Percentiles rank a stretch among this genome's conserved stretches.
Evolutionary conservation across 2,888 invertebrate species (phyloP).

Genomic region (Torymus auratus): DNA sequence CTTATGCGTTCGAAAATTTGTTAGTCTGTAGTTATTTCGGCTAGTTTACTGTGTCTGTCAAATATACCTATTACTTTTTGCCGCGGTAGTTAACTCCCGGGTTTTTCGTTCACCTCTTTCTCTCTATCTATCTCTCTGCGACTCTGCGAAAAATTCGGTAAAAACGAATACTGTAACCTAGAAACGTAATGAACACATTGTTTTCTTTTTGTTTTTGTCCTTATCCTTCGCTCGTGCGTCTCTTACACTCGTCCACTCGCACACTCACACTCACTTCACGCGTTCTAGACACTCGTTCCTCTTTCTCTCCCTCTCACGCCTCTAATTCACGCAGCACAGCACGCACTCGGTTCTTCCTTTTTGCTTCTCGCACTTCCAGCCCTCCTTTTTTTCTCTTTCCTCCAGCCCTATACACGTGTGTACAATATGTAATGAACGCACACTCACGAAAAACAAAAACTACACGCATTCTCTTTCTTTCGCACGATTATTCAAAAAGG

Average conservation of each 20-base stretch:
- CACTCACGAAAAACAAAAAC: conserved; percentile 60
- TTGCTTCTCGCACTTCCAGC: conserved; percentile 7
- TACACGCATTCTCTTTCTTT: conserved; percentile 57
- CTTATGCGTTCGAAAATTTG: neutral
- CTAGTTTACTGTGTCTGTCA: conserved; percentile 34
- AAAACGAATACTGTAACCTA: conserved; percentile 73
- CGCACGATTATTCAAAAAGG: conserved; percentile 47
- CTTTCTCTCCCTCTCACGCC: conserved; percentile 40
- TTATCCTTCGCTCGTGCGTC: conserved; percentile 38
- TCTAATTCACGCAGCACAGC: conserved; percentile 20
- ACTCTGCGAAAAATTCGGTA: conserved; percentile 61
- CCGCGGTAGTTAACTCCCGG: conserved; percentile 46
- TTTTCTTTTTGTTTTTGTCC: conserved; percentile 61
- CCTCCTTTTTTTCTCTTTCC: conserved; percentile 6
- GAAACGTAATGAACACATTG: conserved; percentile 73
- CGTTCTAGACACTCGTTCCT: neutral
- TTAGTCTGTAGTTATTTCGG: conserved; percentile 31
- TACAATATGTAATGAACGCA: conserved; percentile 42
- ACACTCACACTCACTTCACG: neutral
- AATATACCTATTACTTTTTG: conserved; percentile 33
- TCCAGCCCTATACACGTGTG: neutral
- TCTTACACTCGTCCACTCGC: conserved; percentile 8
- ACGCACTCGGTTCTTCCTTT: conserved; percentile 5
- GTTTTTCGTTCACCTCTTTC: conserved; percentile 39
- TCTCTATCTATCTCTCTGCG: neutral